phyloP scores from a whole-genome alignment of 1,140 invertebrate species.

The Drosophila repleta region DNA sequence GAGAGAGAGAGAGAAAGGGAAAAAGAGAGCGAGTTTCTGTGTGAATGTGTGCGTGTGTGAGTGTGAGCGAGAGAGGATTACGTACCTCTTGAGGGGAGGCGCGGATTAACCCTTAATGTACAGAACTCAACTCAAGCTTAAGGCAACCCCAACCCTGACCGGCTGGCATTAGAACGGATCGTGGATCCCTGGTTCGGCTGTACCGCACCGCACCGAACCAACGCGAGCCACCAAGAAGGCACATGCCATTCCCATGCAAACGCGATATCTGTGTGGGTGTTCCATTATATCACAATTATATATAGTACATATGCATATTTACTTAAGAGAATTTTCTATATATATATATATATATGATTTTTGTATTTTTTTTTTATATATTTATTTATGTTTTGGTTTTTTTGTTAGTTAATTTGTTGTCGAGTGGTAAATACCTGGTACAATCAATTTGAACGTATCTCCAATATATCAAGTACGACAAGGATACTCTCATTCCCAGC shows the following conservation, averaged over 20 bases:
- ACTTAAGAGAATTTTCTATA: conserved; percentile 8
- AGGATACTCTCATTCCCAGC: conserved; percentile 38
- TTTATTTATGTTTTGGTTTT: not conserved
- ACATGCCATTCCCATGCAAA: conserved; percentile 51
- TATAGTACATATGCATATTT: conserved; percentile 6
- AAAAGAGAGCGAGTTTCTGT: not conserved
- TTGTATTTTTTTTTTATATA: too few relatives aligned
- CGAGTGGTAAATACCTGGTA: conserved; percentile 50
- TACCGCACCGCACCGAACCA: conserved; percentile 1
- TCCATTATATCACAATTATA: conserved; percentile 14
- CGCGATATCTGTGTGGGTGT: conserved; percentile 22
- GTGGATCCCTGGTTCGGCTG: conserved; percentile 4
- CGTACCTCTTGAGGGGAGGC: conserved; percentile 41
- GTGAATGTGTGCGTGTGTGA: not conserved
- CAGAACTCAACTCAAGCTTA: conserved; percentile 13
- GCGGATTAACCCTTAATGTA: conserved; percentile 5
- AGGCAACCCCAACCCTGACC: conserved; percentile 14
- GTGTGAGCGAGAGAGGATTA: conserved; percentile 22
- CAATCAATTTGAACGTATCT: conserved; percentile 47
- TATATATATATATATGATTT: not conserved
- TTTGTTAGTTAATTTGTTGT: conserved; percentile 37
- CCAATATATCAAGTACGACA: conserved; percentile 40
- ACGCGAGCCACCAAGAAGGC: conserved; percentile 30
- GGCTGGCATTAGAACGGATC: conserved; percentile 13
- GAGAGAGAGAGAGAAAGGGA: conserved; percentile 15